Percentiles rank a stretch among this genome's conserved stretches.
Evolutionary conservation across 1,140 invertebrate genomes (phyloP).

Genomic region (Zophobas atratus): DNA sequence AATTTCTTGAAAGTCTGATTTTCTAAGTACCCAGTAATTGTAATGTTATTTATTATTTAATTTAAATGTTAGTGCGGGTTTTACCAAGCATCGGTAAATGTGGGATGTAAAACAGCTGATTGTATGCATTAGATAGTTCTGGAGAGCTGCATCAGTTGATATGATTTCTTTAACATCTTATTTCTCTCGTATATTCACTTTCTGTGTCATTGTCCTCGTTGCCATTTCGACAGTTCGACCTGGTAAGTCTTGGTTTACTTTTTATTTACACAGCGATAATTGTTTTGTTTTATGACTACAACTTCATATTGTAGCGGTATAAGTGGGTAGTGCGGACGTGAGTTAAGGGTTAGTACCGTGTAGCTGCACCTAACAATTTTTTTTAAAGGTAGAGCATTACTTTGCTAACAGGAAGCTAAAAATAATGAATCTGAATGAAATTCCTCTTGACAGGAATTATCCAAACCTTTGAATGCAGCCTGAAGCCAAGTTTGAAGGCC

Average conservation of each 20-base stretch:
- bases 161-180: slow-evolving; percentile 49
- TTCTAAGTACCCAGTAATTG: neutral
- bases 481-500: no score
- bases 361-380: no score
- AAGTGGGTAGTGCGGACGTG: neutral
- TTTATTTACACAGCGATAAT: slow-evolving; percentile 1
- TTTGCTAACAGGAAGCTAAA: no score
- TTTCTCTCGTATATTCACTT: slow-evolving; percentile 32
- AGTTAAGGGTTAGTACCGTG: no score
- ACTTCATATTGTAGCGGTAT: neutral
- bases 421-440: neutral
- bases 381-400: no score
- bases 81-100: slow-evolving; percentile 5
- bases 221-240: slow-evolving; percentile 37
- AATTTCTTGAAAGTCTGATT: neutral
- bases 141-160: slow-evolving; percentile 45
- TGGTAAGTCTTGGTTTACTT: slow-evolving; percentile 43
- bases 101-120: slow-evolving; percentile 26
- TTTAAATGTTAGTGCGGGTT: slow-evolving; percentile 29
- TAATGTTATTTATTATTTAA: slow-evolving; percentile 14
- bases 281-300: neutral
- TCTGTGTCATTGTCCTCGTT: slow-evolving; percentile 53
- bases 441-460: neutral
- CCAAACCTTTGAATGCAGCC: neutral
- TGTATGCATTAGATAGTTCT: slow-evolving; percentile 11